Evolutionary conservation across 2,888 invertebrate species (phyloP).

Genomic region (Melanostoma mellinum): DNA sequence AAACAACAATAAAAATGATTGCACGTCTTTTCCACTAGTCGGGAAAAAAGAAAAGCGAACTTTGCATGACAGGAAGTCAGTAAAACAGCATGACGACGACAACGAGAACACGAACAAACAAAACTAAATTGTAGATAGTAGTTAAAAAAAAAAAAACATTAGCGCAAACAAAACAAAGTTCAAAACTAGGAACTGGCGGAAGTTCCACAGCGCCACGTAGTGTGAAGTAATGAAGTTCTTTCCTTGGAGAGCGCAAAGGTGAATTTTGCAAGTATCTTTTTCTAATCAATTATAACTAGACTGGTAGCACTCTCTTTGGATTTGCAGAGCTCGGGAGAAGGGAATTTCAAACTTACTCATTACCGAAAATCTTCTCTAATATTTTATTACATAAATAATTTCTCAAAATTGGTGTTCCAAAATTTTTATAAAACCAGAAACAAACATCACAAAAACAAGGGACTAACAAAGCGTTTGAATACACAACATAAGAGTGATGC

Average conservation of each 20-base stretch:
- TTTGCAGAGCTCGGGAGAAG: no score
- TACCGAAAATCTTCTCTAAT: no score
- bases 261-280: conserved; percentile 6
- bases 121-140: conserved; percentile 30
- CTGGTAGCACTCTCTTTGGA: no score
- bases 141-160: conserved; percentile 28
- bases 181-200: conserved; percentile 35
- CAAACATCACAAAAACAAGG: no score
- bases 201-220: conserved; percentile 42
- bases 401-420: no score
- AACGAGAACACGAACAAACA: conserved; percentile 42
- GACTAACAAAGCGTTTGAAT: no score
- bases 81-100: conserved; percentile 21
- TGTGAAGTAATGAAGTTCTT: conserved; percentile 32
- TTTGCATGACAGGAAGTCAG: conserved; percentile 59
- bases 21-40: conserved; percentile 19
- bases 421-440: no score
- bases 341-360: no score
- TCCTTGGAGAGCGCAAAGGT: conserved; percentile 3
- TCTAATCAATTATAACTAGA: not conserved
- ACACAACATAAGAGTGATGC: no score
- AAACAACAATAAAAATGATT: not conserved
- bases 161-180: conserved; percentile 23
- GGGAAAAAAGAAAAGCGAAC: conserved; percentile 30
- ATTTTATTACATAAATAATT: no score